Evolutionary conservation across 2,797 vertebrate genomes (phyloP).

Genomic region (Cuculus canorus): DNA sequence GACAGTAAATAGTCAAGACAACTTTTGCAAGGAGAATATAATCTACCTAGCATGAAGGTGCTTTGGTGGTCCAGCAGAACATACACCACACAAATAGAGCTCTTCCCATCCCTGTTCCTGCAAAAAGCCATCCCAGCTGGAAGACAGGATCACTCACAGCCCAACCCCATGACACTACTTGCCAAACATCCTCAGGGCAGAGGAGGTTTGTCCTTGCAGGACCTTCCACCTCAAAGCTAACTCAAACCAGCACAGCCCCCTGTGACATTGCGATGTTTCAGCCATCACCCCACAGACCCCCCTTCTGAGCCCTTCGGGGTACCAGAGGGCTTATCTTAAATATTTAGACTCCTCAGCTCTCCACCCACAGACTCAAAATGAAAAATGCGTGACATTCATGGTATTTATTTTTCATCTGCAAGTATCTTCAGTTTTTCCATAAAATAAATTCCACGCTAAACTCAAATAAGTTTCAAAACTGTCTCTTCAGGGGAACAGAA

Average conservation of each 20-base stretch:
- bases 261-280: fast-evolving
- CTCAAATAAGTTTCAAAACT: not conserved
- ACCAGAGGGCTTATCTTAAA: not conserved
- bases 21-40: not conserved
- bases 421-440: not conserved
- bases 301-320: fast-evolving
- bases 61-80: no score
- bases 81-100: no score
- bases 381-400: not conserved
- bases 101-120: no score
- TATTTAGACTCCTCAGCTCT: not conserved
- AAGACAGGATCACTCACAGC: not conserved
- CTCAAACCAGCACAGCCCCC: not conserved
- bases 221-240: not conserved
- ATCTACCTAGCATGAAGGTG: no score
- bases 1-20: fast-evolving
- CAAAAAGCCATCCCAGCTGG: not conserved
- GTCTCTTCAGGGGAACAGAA: not conserved
- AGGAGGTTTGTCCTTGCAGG: not conserved
- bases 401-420: constrained; percentile 16
- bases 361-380: not conserved
- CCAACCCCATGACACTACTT: fast-evolving
- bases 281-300: fast-evolving
- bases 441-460: constrained; percentile 10
- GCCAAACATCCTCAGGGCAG: not conserved